A percentile compares a stretch with the other conserved stretches of the same genome.
These are phyloP conservation scores for Zootermopsis nevadensis DNA, from an alignment of 2,888 invertebrate species.

Conservation along the genomic window DNA sequence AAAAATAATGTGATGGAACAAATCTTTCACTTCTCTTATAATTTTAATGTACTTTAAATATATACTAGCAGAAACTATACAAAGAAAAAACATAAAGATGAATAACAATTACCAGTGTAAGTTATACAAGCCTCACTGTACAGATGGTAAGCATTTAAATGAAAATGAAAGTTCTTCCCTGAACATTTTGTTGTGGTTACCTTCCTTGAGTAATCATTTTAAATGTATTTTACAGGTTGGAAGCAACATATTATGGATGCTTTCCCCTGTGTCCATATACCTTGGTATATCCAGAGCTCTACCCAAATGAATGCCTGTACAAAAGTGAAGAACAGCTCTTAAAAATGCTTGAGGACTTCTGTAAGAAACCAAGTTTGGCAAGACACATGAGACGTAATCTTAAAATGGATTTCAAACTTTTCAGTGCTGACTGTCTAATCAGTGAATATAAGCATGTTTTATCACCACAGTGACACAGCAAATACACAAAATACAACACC, in stretches of 20 bases:
- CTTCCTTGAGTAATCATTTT: not conserved
- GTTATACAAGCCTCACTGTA: too few species aligned
- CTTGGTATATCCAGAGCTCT: slow-evolving; percentile 80
- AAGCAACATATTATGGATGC: slow-evolving; percentile 77
- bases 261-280: slow-evolving; percentile 76
- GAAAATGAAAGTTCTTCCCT: too few species aligned
- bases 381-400: slow-evolving; percentile 60
- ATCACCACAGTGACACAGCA: not conserved
- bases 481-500: too few species aligned
- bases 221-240: slow-evolving; percentile 67
- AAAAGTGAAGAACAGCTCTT: slow-evolving; percentile 69
- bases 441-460: slow-evolving; percentile 61
- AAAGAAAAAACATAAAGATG: too few species aligned
- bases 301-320: slow-evolving; percentile 71
- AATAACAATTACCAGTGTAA: too few species aligned
- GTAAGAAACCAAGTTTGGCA: slow-evolving; percentile 63
- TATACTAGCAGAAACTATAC: too few species aligned
- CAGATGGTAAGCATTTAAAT: too few species aligned
- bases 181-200: too few species aligned
- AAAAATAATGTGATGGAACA: too few species aligned
- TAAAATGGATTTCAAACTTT: slow-evolving; percentile 63
- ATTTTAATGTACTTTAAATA: too few species aligned
- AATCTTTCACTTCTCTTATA: too few species aligned
- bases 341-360: slow-evolving; percentile 66
- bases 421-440: slow-evolving; percentile 61